phyloP scores from a whole-genome alignment of 1,140 invertebrate genomes.

The Sycophila sp. region DNA sequence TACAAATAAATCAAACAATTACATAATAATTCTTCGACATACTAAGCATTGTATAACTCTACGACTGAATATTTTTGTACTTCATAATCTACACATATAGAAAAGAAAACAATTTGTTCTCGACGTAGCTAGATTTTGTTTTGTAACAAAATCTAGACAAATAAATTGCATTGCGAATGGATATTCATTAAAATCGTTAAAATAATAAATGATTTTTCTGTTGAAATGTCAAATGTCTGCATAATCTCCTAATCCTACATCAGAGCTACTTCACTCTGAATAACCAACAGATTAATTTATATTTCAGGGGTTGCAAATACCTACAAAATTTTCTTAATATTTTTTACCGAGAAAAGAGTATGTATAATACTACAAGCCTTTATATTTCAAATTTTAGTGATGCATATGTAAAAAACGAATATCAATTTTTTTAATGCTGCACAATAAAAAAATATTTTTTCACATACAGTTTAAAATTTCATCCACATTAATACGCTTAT shows the following conservation, averaged over 20 bases:
- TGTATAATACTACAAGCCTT: slow-evolving; percentile 14
- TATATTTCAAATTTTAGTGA: slow-evolving; percentile 1
- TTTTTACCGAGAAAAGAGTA: slow-evolving; percentile 27
- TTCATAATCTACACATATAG: neutral
- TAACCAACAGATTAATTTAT: neutral
- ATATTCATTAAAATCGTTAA: slow-evolving; percentile 6
- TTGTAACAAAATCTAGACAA: neutral
- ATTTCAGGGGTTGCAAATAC: slow-evolving; percentile 3
- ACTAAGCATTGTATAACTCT: neutral
- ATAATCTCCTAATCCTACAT: slow-evolving; percentile 3
- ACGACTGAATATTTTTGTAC: slow-evolving; percentile 9
- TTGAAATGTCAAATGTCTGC: neutral
- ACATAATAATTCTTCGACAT: neutral
- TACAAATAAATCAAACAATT: neutral
- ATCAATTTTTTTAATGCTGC: too few relatives aligned
- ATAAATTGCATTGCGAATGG: neutral
- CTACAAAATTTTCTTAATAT: slow-evolving; percentile 30
- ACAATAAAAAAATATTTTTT: too few relatives aligned
- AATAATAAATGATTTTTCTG: slow-evolving; percentile 5
- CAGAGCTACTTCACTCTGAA: neutral
- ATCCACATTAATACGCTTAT: too few relatives aligned
- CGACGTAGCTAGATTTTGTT: neutral
- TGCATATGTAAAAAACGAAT: too few relatives aligned
- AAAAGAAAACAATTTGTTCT: neutral
- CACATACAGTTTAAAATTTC: too few relatives aligned